Percentiles rank a stretch among this genome's conserved stretches.
phyloP scores from a whole-genome alignment of 2,797 vertebrate species.

The Microtus obscurus region DNA sequence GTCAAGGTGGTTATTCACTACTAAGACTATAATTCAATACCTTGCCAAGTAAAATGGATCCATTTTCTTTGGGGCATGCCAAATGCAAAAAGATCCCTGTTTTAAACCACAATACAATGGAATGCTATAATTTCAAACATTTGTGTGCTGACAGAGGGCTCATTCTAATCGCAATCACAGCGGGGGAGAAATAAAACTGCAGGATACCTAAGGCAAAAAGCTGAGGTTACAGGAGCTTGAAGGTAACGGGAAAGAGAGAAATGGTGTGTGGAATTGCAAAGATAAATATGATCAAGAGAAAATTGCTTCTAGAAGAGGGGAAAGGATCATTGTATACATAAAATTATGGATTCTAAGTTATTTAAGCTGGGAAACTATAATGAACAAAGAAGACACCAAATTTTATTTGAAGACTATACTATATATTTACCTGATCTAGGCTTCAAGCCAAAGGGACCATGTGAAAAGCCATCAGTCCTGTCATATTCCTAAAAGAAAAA shows the following conservation, averaged over 20 bases:
- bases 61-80: conserved; percentile 79
- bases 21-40: conserved; percentile 78
- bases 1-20: conserved; percentile 79
- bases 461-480: conserved; percentile 89
- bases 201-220: conserved; percentile 75
- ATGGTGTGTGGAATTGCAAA: conserved; percentile 73
- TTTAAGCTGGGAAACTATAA: conserved; percentile 64
- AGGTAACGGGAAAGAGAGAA: conserved; percentile 78
- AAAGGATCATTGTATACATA: conserved; percentile 71
- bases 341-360: conserved; percentile 68
- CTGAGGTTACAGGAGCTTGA: conserved; percentile 74
- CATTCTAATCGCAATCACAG: conserved; percentile 77
- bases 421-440: conserved; percentile 95
- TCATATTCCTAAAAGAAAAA: conserved; percentile 92
- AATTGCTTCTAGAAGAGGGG: conserved; percentile 73
- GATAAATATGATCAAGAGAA: conserved; percentile 76
- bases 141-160: conserved; percentile 72
- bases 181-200: conserved; percentile 78
- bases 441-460: conserved; percentile 96
- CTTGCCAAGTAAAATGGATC: conserved; percentile 78
- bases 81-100: conserved; percentile 77
- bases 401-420: conserved; percentile 55
- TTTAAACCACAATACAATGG: conserved; percentile 78
- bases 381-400: conserved; percentile 43
- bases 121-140: conserved; percentile 79